These are phyloP conservation scores for Platycheirus rosarum DNA, from an alignment of 2,888 invertebrate genomes.

Conservation along the genomic window DNA sequence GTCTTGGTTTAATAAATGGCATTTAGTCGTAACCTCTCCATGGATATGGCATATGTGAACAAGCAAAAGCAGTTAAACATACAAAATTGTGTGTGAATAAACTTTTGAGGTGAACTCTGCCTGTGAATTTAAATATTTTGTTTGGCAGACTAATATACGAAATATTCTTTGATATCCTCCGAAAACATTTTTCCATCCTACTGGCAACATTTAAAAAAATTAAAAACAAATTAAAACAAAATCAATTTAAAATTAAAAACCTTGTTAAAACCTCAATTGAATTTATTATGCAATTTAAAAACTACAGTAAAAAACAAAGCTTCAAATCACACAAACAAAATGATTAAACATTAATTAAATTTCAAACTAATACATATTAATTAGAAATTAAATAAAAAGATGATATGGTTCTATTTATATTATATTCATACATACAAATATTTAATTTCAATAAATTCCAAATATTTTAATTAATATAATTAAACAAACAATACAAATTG, in stretches of 20 bases:
- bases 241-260: conserved; percentile 58
- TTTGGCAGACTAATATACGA: too few species aligned
- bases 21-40: too few species aligned
- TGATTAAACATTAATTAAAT: conserved; percentile 24
- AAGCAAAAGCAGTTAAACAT: too few species aligned
- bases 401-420: too few species aligned
- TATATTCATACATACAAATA: conserved; percentile 40
- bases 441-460: conserved; percentile 37
- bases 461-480: conserved; percentile 71
- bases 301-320: conserved; percentile 25
- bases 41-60: too few species aligned
- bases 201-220: too few species aligned
- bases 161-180: too few species aligned
- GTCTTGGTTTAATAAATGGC: too few species aligned
- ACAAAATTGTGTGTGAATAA: too few species aligned
- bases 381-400: conserved; percentile 34
- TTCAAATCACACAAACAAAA: conserved; percentile 56
- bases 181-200: too few species aligned
- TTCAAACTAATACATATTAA: conserved; percentile 5
- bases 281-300: conserved; percentile 61
- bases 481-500: conserved; percentile 41
- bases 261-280: conserved; percentile 71
- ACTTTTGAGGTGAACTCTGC: too few species aligned
- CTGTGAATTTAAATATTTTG: too few species aligned
- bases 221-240: conserved; percentile 29